Conservation (phyloP, 2,888 invertebrate genomes). For the Agriopis marginaria region DNA sequence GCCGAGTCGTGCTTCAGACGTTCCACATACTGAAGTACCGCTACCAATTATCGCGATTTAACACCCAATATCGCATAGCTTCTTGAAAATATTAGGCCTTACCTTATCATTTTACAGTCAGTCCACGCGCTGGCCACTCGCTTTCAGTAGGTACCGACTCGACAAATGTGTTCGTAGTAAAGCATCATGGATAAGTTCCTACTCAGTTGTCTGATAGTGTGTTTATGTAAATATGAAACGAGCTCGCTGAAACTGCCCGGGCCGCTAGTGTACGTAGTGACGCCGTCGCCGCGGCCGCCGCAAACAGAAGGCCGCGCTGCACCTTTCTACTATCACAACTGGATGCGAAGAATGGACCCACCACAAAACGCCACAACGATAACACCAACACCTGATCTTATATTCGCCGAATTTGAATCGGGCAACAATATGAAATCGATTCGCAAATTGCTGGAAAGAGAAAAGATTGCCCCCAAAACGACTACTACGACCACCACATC, state of each 20-base stretch:
- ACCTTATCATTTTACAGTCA: conserved; percentile 69
- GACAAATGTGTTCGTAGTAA: conserved; percentile 57
- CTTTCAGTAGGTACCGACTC: conserved; percentile 25
- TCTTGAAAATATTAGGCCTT: conserved; percentile 60
- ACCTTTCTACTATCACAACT: conserved; percentile 79
- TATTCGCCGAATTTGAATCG: conserved; percentile 81
- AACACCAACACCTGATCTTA: conserved; percentile 73
- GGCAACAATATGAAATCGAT: conserved; percentile 73
- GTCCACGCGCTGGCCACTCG: conserved; percentile 64
- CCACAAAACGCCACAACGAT: conserved; percentile 58
- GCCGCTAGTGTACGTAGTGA: conserved; percentile 78
- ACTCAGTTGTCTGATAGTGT: conserved; percentile 59
- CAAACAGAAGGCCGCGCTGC: conserved; percentile 62
- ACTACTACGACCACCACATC: conserved; percentile 51
- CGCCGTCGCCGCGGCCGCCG: conserved; percentile 67
- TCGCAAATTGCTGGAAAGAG: conserved; percentile 74
- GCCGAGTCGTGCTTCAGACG: conserved; percentile 71
- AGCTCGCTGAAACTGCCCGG: conserved; percentile 65
- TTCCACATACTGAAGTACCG: conserved; percentile 80
- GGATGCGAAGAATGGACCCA: conserved; percentile 77
- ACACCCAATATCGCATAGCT: conserved; percentile 53
- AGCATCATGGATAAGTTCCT: conserved; percentile 65
- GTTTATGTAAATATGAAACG: conserved; percentile 55
- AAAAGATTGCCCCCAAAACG: conserved; percentile 57
- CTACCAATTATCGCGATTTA: conserved; percentile 82